Conservation (phyloP, 2,113 vertebrate genomes). For the Piprites chloris region DNA sequence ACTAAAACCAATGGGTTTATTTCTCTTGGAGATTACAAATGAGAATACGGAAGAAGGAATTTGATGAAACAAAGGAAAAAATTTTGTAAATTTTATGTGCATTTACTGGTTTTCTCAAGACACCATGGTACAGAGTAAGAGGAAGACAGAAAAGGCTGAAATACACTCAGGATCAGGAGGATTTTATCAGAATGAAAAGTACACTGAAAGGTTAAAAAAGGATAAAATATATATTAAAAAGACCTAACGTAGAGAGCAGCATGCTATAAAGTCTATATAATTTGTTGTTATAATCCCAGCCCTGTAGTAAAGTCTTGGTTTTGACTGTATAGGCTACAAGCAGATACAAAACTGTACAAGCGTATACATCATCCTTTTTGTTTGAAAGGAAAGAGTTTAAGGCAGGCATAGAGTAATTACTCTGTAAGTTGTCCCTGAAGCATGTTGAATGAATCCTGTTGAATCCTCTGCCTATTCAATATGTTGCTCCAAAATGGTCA, state of each 20-base stretch:
- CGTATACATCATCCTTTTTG: not conserved
- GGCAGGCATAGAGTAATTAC: not conserved
- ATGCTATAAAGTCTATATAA: not conserved
- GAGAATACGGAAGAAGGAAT: not conserved
- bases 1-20: not conserved
- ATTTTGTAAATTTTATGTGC: not conserved
- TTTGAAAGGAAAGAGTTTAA: not conserved
- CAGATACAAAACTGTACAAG: accelerated
- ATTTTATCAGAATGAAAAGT: not conserved
- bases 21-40: not conserved
- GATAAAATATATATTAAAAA: not conserved
- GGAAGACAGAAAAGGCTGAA: not conserved
- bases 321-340: not conserved
- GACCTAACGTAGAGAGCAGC: not conserved
- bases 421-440: not conserved
- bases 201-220: not conserved
- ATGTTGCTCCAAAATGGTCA: constrained; percentile 1
- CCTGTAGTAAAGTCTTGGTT: not conserved
- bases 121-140: not conserved
- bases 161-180: not conserved
- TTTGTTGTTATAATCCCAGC: not conserved
- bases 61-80: not conserved
- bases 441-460: not conserved
- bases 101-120: not conserved
- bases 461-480: not conserved